Percentiles rank a stretch among this genome's conserved stretches.
These are phyloP conservation scores for Hippocampus kuda DNA, from an alignment of 2,797 vertebrate genomes.

Conservation along the genomic window DNA sequence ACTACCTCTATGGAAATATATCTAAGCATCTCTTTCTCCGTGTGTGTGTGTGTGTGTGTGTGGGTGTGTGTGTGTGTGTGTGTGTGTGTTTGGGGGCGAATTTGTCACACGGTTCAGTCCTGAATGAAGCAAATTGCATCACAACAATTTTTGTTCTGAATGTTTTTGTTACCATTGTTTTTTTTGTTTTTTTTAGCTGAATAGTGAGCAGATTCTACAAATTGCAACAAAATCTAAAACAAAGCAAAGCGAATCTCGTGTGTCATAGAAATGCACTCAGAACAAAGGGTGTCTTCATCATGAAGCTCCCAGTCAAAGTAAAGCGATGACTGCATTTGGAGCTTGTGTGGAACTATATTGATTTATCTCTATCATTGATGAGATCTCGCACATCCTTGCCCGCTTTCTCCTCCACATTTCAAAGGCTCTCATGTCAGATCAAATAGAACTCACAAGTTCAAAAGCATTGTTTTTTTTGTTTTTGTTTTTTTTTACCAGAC, in stretches of 20 bases:
- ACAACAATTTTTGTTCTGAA: too few species aligned
- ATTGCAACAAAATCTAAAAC: neutral
- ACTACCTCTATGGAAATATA: too few species aligned
- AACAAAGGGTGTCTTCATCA: conserved; percentile 34
- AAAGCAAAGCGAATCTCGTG: neutral
- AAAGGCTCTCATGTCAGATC: conserved; percentile 35
- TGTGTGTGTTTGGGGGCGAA: too few species aligned
- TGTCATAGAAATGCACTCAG: conserved; percentile 17
- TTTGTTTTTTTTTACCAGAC: too few species aligned
- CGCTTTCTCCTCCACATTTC: conserved; percentile 38
- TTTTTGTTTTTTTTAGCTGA: neutral
- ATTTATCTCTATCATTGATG: conserved; percentile 46
- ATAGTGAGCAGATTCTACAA: conserved; percentile 7
- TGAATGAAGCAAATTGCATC: too few species aligned
- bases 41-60: too few species aligned
- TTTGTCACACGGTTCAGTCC: too few species aligned
- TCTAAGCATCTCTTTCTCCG: too few species aligned
- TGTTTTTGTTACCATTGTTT: neutral
- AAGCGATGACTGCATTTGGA: conserved; percentile 34
- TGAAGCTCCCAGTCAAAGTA: conserved; percentile 35
- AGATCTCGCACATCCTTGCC: conserved; percentile 40
- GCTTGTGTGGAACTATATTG: conserved; percentile 50
- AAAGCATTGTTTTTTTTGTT: neutral
- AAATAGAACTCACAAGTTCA: conserved; percentile 27
- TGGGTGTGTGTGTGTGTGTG: too few species aligned